A percentile compares a stretch with the other conserved stretches of the same genome.
Conservation (phyloP, 2,888 invertebrate genomes). For the Ceraclea dissimilis region DNA sequence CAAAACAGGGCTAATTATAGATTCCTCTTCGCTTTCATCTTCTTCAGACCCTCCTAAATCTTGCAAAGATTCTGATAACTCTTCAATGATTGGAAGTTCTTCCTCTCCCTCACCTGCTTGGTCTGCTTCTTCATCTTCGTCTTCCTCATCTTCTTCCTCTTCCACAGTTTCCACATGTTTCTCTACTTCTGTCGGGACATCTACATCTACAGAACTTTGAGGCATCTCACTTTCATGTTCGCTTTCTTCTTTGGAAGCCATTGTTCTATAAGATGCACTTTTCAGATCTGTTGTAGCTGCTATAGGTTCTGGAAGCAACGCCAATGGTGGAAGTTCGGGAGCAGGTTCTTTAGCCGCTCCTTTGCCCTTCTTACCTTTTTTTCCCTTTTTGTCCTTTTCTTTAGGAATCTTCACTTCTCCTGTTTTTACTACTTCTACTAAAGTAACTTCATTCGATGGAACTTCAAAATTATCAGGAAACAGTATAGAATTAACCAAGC, state of each 20-base stretch:
- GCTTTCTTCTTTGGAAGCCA: neutral
- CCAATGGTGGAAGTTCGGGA: neutral
- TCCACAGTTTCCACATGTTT: neutral
- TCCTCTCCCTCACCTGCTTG: neutral
- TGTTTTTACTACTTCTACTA: conserved; percentile 8
- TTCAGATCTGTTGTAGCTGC: neutral
- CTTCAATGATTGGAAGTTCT: neutral
- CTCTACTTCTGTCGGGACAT: neutral
- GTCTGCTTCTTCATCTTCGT: neutral
- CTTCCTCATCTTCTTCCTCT: conserved; percentile 1
- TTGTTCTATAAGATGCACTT: neutral
- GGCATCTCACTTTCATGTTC: neutral
- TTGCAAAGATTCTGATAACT: neutral
- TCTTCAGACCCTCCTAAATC: neutral
- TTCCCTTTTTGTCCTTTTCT: neutral
- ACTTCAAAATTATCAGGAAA: conserved; percentile 5
- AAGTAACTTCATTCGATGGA: neutral
- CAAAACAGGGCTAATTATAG: neutral
- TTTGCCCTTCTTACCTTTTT: neutral
- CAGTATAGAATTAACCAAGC: neutral
- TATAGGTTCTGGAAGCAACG: neutral
- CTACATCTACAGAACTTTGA: neutral
- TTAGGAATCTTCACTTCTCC: conserved; percentile 1
- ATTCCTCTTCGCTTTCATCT: neutral
- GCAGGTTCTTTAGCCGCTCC: neutral